Evolutionary conservation across 2,797 vertebrate species (phyloP), one percentile per base, ranked within the genome.

Genomic region (Sparidentex hasta): DNA sequence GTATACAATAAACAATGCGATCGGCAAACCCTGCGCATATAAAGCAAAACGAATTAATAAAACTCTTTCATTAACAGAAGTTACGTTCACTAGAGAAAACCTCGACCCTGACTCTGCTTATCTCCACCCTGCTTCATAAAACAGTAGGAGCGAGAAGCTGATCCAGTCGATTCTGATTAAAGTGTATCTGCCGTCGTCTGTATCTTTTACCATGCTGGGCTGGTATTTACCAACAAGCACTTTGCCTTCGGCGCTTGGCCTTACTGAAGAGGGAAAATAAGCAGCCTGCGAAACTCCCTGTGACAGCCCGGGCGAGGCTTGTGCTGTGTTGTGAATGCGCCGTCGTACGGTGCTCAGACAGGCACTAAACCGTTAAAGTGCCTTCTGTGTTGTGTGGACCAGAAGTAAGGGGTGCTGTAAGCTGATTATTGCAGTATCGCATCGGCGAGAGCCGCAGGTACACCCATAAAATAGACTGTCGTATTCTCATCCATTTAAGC

Each of bases 341-440:
- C 47, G 51, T 41, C 6, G 51, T 46, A 7, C 62, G 55, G 56
- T 76, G 83, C 80, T 79, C 83, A 82, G 76, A 61, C 71, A 74
- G 58, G 72, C 80, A 79, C 50, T 81, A 82, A 85, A 85, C 65
- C 27, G 20, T 80, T 65, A 63, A 87, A 86, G 57, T 83, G 73
- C 82, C 84, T 65, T 62, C 76, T 72, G 55, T 58, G 77, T 71
- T 68, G 72, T 69, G 56, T 16, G 69, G 66, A 74, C 76, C 62
- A 48, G 27, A 48, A 73, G 21, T 1, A 50, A 50, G 59, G 55
- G 48, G 38, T 2, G 58, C 25, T 73, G 65, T 67, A 66, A 82
- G 76, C 78, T 65, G 57, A 64, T 87, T 88, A 75, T 63, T 80
- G 76, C 77, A 52, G 33, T 29, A 33, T 79, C 68, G 64, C 64